These are phyloP conservation scores for Acropternis orthonyx DNA, from an alignment of 2,797 vertebrate genomes.

Conservation along the genomic window DNA sequence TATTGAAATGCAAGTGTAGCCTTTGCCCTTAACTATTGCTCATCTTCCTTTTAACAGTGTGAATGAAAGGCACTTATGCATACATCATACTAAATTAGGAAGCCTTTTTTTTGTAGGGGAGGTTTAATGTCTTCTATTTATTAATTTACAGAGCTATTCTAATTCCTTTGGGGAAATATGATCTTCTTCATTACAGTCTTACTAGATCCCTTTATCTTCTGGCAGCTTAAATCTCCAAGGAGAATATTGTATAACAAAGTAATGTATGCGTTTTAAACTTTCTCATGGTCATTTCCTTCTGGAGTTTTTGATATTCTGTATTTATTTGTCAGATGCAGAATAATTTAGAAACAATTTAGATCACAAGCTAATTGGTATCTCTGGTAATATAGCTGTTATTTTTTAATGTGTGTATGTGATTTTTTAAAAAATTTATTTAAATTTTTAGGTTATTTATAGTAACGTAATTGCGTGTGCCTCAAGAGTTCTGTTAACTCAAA, in stretches of 20 bases:
- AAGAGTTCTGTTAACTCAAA: background rate
- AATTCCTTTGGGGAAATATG: background rate
- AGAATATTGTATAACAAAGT: background rate
- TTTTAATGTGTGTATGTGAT: background rate
- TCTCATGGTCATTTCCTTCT: background rate
- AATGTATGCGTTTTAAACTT: background rate
- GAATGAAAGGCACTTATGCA: background rate
- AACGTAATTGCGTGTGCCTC: background rate
- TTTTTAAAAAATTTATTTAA: background rate
- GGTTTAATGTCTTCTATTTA: slow-evolving; percentile 12
- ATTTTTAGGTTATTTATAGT: background rate
- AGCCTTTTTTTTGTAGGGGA: background rate
- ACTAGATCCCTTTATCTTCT: slow-evolving; percentile 4
- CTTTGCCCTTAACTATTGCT: background rate
- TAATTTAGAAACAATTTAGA: background rate
- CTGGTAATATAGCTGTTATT: background rate
- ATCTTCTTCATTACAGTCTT: slow-evolving; percentile 16
- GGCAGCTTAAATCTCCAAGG: background rate
- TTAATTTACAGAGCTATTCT: slow-evolving; percentile 18
- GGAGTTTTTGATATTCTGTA: background rate
- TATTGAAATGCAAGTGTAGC: background rate
- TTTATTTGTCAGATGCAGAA: slow-evolving; percentile 2
- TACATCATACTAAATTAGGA: background rate
- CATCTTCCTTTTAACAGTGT: background rate
- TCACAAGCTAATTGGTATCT: background rate